phyloP scores from a whole-genome alignment of 2,113 vertebrate species.

The Zapus hudsonius region DNA sequence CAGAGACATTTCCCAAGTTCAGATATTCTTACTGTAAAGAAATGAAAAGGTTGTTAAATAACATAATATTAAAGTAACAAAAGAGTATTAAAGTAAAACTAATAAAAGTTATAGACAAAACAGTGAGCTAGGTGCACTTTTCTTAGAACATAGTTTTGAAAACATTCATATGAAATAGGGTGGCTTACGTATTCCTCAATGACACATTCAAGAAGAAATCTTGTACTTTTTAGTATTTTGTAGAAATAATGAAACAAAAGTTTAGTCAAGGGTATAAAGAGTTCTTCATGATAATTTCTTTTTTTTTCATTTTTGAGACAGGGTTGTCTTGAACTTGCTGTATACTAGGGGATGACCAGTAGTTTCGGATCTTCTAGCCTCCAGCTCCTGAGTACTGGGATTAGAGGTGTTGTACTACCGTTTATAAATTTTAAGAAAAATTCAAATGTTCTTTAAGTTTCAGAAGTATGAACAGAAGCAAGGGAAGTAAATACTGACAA shows the following conservation, averaged over 20 bases:
- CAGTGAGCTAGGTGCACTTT: not conserved
- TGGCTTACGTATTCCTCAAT: not conserved
- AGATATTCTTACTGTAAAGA: not conserved
- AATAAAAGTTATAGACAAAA: slow-evolving; percentile 15
- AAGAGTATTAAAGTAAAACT: not conserved
- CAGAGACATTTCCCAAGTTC: not conserved
- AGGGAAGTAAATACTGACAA: slow-evolving; percentile 5
- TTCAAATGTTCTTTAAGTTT: slow-evolving; percentile 19
- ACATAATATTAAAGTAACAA: not conserved
- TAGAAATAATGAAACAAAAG: not conserved
- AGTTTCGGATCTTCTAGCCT: too few relatives aligned
- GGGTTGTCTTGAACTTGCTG: too few relatives aligned
- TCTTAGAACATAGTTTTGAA: slow-evolving; percentile 8
- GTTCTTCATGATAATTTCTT: not conserved
- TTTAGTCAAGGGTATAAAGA: slow-evolving; percentile 11
- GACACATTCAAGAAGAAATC: not conserved
- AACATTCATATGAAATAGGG: not conserved
- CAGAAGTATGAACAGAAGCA: too few relatives aligned
- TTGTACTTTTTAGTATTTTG: not conserved
- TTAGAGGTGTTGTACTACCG: too few relatives aligned
- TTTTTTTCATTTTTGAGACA: too few relatives aligned
- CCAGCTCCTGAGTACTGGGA: too few relatives aligned
- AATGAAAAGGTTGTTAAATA: slow-evolving; percentile 33
- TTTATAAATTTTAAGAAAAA: not conserved
- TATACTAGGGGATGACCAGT: too few relatives aligned